Evolutionary conservation across 1,140 invertebrate genomes (phyloP), one percentile per base, ranked within the genome.

Genomic region (Sycophaga agraensis): DNA sequence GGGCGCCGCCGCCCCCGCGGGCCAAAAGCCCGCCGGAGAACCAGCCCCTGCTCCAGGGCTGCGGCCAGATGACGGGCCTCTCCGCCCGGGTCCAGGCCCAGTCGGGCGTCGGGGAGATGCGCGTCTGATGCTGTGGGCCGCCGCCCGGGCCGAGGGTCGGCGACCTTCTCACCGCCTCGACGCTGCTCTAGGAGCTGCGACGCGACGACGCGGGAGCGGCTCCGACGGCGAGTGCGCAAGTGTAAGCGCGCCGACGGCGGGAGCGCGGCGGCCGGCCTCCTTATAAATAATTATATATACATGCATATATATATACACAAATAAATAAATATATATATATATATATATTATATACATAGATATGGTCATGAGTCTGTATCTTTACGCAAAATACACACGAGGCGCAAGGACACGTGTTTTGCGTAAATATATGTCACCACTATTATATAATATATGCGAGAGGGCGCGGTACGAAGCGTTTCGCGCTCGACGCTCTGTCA

Each of bases 71-170:
- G 34, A 72, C 73, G 17, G 74, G 74, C 6, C 73, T 77, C 16
- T 74, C 74, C 14, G 76, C 71, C 56, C 84, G 88, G 67, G 83
- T 90, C 0, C 61, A 63, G 8, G 60, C 63, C 35, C 88, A 90
- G 71, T 87, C 88, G 22, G 86, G 88, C 14, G 91, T 91, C 79
- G 89, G 87, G 53, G 90, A 91, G 79, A 92, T 91, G 89, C 85
- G 90, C 68, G 90, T 91, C 86, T 92, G 90, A 92, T 88, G 86
- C 80, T 83, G 80, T 71, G 80, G 83, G 72, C 71, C 75, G 72
- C 77, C 77, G 78, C 74, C 77, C 66, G 74, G 76, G 43, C 72
- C 74, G 54, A 71, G 79, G 63, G 71, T 79, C 65, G 72, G 76
- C 59, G 77, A 80, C 67, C 75, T 79, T 58, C 67, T 77, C 31